A percentile compares a stretch with the other conserved stretches of the same genome.
Evolutionary conservation across 2,888 invertebrate species (phyloP).

Genomic region (Trilocha varians): DNA sequence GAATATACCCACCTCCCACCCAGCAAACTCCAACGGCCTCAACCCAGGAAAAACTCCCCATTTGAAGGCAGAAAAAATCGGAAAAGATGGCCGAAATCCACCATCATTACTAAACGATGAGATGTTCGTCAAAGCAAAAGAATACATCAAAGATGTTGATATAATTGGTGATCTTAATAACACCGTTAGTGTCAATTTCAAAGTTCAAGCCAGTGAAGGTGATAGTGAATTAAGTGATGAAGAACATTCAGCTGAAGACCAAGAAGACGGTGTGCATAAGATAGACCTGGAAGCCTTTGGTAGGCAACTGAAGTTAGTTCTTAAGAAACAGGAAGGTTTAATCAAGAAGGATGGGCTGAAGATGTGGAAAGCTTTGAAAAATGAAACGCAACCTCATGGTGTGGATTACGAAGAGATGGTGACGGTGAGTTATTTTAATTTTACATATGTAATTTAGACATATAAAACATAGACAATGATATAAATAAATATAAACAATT

Average conservation of each 20-base stretch:
- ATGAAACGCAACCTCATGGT: constrained; percentile 83
- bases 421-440: constrained; percentile 73
- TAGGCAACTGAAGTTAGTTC: constrained; percentile 79
- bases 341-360: constrained; percentile 84
- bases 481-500: too few species aligned
- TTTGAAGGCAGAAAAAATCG: constrained; percentile 41
- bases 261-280: constrained; percentile 71
- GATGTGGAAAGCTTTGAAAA: constrained; percentile 86
- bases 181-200: constrained; percentile 56
- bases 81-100: constrained; percentile 43
- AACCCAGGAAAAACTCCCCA: constrained; percentile 47
- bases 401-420: constrained; percentile 84
- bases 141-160: constrained; percentile 53
- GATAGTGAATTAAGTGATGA: constrained; percentile 34
- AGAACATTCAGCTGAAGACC: constrained; percentile 42
- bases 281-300: constrained; percentile 88
- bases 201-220: constrained; percentile 50
- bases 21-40: constrained; percentile 29
- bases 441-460: too few species aligned
- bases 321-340: constrained; percentile 84
- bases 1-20: constrained; percentile 48
- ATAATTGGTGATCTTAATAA: constrained; percentile 57
- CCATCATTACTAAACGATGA: constrained; percentile 60
- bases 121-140: constrained; percentile 53
- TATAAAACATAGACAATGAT: background rate